A percentile compares a stretch with the other conserved stretches of the same genome.
phyloP scores from a whole-genome alignment of 2,113 vertebrate species.

The Cyanistes caeruleus region DNA sequence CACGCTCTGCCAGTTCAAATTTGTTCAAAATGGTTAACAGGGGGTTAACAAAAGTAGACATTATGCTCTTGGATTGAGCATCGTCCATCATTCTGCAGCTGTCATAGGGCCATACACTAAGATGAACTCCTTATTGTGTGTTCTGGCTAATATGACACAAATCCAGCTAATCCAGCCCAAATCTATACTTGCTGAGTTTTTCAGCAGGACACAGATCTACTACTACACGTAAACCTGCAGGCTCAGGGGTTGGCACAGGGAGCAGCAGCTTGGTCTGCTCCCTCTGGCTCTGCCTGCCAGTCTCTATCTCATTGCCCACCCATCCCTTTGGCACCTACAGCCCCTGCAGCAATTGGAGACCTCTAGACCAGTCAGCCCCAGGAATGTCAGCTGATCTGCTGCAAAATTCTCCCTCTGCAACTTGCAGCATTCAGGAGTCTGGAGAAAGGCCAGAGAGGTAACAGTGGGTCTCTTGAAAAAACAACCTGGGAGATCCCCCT shows the following conservation, averaged over 20 bases:
- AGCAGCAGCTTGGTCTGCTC: neutral
- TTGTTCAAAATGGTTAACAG: neutral
- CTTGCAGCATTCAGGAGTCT: neutral
- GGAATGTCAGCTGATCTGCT: neutral
- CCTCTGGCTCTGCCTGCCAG: neutral
- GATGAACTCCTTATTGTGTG: neutral
- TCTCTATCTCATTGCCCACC: accelerated
- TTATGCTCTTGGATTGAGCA: neutral
- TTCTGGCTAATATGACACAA: neutral
- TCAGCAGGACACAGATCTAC: neutral
- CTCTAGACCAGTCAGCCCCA: neutral
- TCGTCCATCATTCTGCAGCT: neutral
- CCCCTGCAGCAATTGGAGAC: neutral
- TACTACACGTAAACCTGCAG: accelerated
- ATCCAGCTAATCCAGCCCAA: neutral
- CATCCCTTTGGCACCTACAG: neutral
- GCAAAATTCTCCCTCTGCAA: neutral
- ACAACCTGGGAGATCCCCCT: conserved; percentile 5
- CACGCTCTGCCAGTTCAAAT: neutral
- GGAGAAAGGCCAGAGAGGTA: neutral
- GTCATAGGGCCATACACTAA: neutral
- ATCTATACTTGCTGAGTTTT: neutral
- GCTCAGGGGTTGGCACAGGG: neutral
- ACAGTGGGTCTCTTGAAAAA: neutral
- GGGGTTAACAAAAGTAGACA: neutral